These are phyloP conservation scores for Hirundo rustica DNA, from an alignment of 2,797 vertebrate species.

Conservation along the genomic window DNA sequence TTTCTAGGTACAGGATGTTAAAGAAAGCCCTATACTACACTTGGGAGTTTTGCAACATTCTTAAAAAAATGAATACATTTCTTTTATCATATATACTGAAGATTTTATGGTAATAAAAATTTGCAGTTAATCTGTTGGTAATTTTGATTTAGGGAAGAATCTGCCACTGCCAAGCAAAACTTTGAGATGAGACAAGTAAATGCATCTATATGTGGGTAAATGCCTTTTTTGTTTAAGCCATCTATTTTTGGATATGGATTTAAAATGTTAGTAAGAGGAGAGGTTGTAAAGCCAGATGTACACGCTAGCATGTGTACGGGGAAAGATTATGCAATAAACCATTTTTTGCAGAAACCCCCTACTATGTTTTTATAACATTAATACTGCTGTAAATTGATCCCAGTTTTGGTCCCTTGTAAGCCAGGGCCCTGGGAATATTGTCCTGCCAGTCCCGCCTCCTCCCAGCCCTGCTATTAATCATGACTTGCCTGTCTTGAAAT, in stretches of 20 bases:
- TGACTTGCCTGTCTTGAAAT: slow-evolving; percentile 94
- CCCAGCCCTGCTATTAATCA: slow-evolving; percentile 80
- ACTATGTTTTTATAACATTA: slow-evolving; percentile 67
- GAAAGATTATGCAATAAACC: slow-evolving; percentile 46
- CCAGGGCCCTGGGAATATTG: slow-evolving; percentile 74
- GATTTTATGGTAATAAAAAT: not conserved
- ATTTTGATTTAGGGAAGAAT: not conserved
- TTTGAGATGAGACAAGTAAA: not conserved
- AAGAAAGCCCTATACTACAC: not conserved
- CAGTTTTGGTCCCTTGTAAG: slow-evolving; percentile 69
- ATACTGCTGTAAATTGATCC: slow-evolving; percentile 72
- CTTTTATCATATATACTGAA: not conserved
- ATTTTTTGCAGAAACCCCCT: slow-evolving; percentile 30
- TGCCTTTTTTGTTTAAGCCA: not conserved
- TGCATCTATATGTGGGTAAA: not conserved
- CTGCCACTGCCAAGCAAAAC: not conserved
- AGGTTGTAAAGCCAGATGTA: slow-evolving; percentile 15
- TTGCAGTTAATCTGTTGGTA: not conserved
- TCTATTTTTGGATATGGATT: not conserved
- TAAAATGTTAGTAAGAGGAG: slow-evolving; percentile 1
- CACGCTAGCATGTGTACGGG: not conserved
- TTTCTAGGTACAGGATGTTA: not conserved
- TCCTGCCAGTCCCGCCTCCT: slow-evolving; percentile 62
- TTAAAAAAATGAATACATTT: not conserved
- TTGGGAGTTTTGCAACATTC: not conserved